Conservation (phyloP, 2,888 invertebrate species). For the Drosophila acutilabella region DNA sequence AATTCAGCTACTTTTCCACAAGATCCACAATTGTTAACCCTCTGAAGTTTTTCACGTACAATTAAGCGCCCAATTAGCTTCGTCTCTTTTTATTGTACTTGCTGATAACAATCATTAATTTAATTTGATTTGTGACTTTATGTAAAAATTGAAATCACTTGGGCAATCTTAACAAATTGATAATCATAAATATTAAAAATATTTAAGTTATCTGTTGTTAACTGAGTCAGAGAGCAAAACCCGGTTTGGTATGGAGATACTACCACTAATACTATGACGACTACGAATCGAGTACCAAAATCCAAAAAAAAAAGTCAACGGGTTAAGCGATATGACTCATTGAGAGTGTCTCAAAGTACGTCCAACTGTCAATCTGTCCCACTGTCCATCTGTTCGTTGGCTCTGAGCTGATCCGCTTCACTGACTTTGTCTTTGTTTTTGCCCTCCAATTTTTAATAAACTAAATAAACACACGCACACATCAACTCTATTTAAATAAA, state of each 20-base stretch:
- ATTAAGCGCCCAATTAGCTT: neutral
- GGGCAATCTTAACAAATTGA: neutral
- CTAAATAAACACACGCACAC: neutral
- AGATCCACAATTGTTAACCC: too few relatives aligned
- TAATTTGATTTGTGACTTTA: conserved; percentile 9
- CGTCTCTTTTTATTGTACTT: neutral
- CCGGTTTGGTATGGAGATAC: conserved; percentile 7
- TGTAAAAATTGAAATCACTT: neutral
- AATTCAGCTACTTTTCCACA: too few relatives aligned
- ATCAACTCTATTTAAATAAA: neutral
- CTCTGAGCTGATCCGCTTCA: conserved; percentile 17
- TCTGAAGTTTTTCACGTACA: too few relatives aligned
- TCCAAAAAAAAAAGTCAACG: conserved; percentile 9
- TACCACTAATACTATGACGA: too few relatives aligned
- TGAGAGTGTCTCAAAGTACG: conserved; percentile 7
- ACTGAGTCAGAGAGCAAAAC: conserved; percentile 30
- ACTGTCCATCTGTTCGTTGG: neutral
- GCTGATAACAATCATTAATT: conserved; percentile 5
- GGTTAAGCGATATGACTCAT: conserved; percentile 19
- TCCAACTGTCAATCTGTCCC: neutral
- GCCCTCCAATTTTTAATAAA: neutral
- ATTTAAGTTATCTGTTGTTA: neutral
- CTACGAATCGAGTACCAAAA: neutral
- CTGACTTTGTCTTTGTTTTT: neutral
- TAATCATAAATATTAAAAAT: conserved; percentile 6